Base-by-base conservation (phyloP, 2,888 invertebrate species). In the Gibbula magus region DNA sequence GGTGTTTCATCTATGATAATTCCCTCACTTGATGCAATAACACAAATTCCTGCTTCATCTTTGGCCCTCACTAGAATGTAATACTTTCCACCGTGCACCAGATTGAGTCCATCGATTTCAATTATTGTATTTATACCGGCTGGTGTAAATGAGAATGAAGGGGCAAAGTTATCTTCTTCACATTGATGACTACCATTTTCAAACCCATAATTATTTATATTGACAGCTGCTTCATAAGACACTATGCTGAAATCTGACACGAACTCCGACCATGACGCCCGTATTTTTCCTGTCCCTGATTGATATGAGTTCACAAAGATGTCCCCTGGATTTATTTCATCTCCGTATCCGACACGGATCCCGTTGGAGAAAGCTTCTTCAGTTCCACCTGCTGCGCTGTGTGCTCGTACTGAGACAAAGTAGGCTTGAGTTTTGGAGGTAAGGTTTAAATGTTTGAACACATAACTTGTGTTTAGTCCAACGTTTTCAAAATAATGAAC, bases 281-380 rank as follows among this genome's bases (percentile, higher is more conserved):
- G 75, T 2, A 87, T 66, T 8, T 56, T 75, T 16, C 82, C 75
- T 5, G 81, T 82, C 10, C 80, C 73, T 0, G 82, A 83, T 61
- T 87, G 86, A 22, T 77, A 82, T 13, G 32, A 53, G 7, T 29
- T 73, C 25, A 80, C 22, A 35, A 81, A 81, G 16, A 88, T 67
- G 3, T 32, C 56, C 7, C 87, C 87, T 7, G 83, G 80, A 5
- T 78, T 79, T 20, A 88, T 82, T 8, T 75, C 83, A 20, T n/a
- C 22, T 51, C 78, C 61, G 75, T 79, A 87, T 2, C 89, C 89
- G 7, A 87, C 88, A 45, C 80, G 80, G 25, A 90, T 83, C 7
- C 90, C 90, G 76, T 89, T 88, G 0, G 89, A 88, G 56, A 83
- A 85, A 16, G 83, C 86, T 81, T 89, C 88, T 8, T 83, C 84